These are phyloP conservation scores for Cynaeus angustus DNA, from an alignment of 2,888 invertebrate genomes.

Conservation along the genomic window DNA sequence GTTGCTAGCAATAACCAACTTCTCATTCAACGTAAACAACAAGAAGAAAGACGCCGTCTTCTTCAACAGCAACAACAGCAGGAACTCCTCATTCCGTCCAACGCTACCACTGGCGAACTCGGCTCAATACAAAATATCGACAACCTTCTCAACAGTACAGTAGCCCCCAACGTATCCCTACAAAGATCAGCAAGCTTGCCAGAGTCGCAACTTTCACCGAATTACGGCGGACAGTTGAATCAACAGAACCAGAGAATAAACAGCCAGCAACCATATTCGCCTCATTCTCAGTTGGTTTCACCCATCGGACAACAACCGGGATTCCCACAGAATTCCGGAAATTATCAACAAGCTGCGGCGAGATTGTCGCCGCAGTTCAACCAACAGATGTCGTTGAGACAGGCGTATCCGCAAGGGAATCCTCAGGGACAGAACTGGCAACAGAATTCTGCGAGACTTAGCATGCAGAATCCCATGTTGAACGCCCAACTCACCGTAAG, in stretches of 20 bases:
- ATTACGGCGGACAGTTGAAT: slow-evolving; percentile 69
- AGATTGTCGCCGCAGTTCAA: slow-evolving; percentile 76
- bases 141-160: slow-evolving; percentile 87
- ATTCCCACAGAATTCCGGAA: slow-evolving; percentile 66
- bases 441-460: slow-evolving; percentile 74
- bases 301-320: slow-evolving; percentile 67
- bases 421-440: slow-evolving; percentile 63
- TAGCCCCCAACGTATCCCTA: slow-evolving; percentile 91
- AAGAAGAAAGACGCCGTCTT: slow-evolving; percentile 80
- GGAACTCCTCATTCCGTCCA: slow-evolving; percentile 86
- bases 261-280: slow-evolving; percentile 68
- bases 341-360: slow-evolving; percentile 68
- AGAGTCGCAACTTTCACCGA: slow-evolving; percentile 78
- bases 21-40: slow-evolving; percentile 66
- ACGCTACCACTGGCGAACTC: slow-evolving; percentile 75
- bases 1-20: slow-evolving; percentile 60
- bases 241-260: slow-evolving; percentile 61
- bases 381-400: slow-evolving; percentile 75
- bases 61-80: slow-evolving; percentile 88
- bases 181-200: slow-evolving; percentile 79
- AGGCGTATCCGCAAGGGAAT: slow-evolving; percentile 63
- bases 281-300: slow-evolving; percentile 71
- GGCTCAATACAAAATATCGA: slow-evolving; percentile 82
- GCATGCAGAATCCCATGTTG: slow-evolving; percentile 90
- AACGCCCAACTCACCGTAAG: slow-evolving; percentile 88